A percentile compares a stretch with the other conserved stretches of the same genome.
These are phyloP conservation scores for Aplochiton taeniatus DNA, from an alignment of 2,797 vertebrate genomes.

Conservation along the genomic window DNA sequence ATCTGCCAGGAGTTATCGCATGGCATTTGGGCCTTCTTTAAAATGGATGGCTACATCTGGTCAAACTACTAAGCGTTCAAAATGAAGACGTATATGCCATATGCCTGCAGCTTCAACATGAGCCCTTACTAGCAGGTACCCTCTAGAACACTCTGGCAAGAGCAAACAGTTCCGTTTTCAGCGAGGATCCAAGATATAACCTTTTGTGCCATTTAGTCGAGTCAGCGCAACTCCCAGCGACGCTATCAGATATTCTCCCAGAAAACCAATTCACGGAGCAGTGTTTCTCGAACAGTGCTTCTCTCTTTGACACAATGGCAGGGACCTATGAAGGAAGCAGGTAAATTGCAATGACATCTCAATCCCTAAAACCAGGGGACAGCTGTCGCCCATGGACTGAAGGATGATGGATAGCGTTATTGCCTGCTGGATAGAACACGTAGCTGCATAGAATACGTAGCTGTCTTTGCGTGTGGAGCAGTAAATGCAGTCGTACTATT, in stretches of 20 bases:
- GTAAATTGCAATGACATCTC: slow-evolving; percentile 59
- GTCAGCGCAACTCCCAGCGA: slow-evolving; percentile 50
- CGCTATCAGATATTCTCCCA: slow-evolving; percentile 55
- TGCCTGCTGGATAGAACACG: slow-evolving; percentile 43
- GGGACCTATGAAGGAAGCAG: slow-evolving; percentile 24
- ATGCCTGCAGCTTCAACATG: slow-evolving; percentile 31
- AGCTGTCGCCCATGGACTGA: slow-evolving; percentile 43
- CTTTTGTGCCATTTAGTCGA: slow-evolving; percentile 62
- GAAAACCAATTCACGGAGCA: slow-evolving; percentile 52
- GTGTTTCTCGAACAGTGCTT: slow-evolving; percentile 46
- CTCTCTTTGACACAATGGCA: slow-evolving; percentile 60
- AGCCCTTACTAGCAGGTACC: slow-evolving; percentile 43
- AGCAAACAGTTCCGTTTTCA: slow-evolving; percentile 6
- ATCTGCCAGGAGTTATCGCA: slow-evolving; percentile 33
- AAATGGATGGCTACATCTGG: slow-evolving; percentile 43
- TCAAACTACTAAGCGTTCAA: slow-evolving; percentile 24
- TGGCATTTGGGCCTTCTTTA: slow-evolving; percentile 43
- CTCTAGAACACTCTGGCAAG: slow-evolving; percentile 30
- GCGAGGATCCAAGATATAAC: slow-evolving; percentile 39
- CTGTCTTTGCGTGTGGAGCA: slow-evolving; percentile 35
- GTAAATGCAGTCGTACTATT: slow-evolving; percentile 50
- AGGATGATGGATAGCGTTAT: slow-evolving; percentile 56
- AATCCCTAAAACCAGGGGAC: slow-evolving; percentile 57
- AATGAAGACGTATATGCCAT: slow-evolving; percentile 11
- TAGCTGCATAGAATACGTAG: slow-evolving; percentile 50